phyloP scores from a whole-genome alignment of 2,888 invertebrate species.

The Chalcosyrphus nemorum region DNA sequence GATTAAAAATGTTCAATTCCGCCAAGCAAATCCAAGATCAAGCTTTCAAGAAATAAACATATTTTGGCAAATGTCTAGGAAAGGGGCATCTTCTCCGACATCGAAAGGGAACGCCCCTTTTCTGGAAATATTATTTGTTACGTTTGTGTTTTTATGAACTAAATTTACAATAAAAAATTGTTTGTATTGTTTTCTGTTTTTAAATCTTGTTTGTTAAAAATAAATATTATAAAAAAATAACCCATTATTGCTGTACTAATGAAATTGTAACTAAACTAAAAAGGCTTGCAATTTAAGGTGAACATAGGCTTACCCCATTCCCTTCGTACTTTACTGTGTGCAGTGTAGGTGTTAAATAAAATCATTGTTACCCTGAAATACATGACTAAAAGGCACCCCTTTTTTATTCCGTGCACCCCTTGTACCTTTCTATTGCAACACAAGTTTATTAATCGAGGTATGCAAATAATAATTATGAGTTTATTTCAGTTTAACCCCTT shows the following conservation, averaged over 20 bases:
- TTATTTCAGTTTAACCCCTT: slow-evolving; percentile 35
- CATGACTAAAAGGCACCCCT: background rate
- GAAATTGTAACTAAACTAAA: background rate
- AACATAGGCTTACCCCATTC: background rate
- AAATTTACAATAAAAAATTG: no score
- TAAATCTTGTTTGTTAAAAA: background rate
- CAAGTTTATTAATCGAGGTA: background rate
- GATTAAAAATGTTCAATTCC: background rate
- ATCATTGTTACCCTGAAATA: background rate
- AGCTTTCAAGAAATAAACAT: no score
- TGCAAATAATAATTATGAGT: slow-evolving; percentile 65
- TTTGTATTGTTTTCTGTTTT: background rate
- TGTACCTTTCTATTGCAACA: background rate
- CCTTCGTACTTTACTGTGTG: background rate
- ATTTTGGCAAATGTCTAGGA: no score
- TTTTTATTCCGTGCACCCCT: background rate
- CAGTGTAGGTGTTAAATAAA: background rate
- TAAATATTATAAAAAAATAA: background rate
- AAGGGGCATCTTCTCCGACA: no score
- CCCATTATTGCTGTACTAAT: background rate
- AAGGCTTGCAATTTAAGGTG: background rate
- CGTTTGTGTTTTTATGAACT: background rate
- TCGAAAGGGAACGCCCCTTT: no score
- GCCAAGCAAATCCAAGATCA: no score
- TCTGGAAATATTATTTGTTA: background rate